Evolutionary conservation across 2,797 vertebrate species (phyloP).

Genomic region (Clarias fuscus): DNA sequence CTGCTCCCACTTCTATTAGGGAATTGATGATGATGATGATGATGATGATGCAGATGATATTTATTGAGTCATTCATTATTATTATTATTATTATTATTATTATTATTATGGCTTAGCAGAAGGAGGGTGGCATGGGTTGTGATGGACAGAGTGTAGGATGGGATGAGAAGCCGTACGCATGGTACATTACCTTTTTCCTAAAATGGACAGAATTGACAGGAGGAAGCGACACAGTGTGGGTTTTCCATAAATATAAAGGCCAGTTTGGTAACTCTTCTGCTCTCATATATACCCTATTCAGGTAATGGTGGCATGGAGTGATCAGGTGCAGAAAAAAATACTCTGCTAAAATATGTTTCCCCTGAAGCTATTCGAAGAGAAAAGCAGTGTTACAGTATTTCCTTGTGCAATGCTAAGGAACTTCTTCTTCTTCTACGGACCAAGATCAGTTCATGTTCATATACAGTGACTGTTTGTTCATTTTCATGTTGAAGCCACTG

Average conservation of each 20-base stretch:
- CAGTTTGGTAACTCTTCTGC: not conserved
- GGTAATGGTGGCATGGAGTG: not conserved
- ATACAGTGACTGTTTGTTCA: not conserved
- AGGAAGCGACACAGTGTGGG: not conserved
- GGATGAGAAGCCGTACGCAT: not conserved
- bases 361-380: not conserved
- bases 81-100: conserved; percentile 2
- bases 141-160: not conserved
- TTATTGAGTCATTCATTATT: conserved; percentile 18
- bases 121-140: not conserved
- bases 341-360: not conserved
- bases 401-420: not conserved
- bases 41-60: conserved; percentile 9
- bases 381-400: not conserved
- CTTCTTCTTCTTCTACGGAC: no score
- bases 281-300: not conserved
- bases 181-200: not conserved
- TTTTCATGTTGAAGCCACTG: not conserved
- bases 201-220: not conserved
- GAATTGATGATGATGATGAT: not conserved
- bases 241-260: not conserved
- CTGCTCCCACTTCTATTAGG: not conserved
- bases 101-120: not conserved
- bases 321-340: not conserved
- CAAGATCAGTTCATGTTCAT: not conserved